Percentiles rank a stretch among this genome's conserved stretches.
phyloP scores from a whole-genome alignment of 2,797 vertebrate genomes.

The Acanthurus leucopareius region DNA sequence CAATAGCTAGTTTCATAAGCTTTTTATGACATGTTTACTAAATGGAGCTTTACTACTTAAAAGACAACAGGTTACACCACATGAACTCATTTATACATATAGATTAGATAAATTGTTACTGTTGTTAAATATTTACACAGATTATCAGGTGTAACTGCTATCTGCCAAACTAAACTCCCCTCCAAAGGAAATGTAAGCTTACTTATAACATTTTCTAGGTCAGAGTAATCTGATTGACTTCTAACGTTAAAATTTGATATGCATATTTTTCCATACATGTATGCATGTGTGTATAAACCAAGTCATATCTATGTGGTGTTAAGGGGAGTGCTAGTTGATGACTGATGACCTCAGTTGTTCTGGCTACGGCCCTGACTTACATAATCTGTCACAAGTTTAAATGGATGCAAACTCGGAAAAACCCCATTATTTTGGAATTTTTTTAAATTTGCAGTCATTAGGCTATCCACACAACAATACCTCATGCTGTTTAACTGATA shows the following conservation, averaged over 20 bases:
- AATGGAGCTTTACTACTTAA: background rate
- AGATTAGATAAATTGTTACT: background rate
- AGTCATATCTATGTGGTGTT: background rate
- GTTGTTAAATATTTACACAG: background rate
- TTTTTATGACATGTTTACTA: background rate
- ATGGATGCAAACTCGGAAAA: background rate
- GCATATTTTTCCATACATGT: background rate
- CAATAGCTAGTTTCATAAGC: too few relatives aligned
- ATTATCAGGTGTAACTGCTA: background rate
- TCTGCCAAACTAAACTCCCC: background rate
- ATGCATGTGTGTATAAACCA: background rate
- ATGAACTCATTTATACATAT: background rate
- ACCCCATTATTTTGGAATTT: background rate
- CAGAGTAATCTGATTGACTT: background rate
- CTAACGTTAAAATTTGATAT: background rate
- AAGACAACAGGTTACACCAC: background rate
- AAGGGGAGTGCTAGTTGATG: background rate
- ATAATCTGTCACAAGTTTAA: background rate
- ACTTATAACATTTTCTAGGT: background rate
- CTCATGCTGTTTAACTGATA: constrained; percentile 22
- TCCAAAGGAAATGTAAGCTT: background rate
- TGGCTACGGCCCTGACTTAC: background rate
- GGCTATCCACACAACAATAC: constrained; percentile 31
- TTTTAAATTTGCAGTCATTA: background rate
- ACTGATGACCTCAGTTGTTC: background rate